phyloP scores from a whole-genome alignment of 2,888 invertebrate species.

The Hyalella azteca region DNA sequence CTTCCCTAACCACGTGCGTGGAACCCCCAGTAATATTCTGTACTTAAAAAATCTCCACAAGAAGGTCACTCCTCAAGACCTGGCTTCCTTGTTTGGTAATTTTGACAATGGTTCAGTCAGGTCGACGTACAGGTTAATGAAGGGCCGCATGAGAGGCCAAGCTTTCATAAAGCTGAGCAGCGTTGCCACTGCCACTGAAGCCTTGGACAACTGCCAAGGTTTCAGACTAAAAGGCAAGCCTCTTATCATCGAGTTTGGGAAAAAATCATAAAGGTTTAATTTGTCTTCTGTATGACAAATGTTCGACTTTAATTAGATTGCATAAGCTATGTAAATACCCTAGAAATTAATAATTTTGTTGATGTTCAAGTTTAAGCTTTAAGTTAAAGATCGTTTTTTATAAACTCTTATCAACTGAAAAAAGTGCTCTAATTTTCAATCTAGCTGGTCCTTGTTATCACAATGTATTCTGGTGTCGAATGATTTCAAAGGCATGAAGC shows the following conservation, averaged over 20 bases:
- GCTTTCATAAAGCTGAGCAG: slow-evolving; percentile 49
- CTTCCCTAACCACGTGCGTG: slow-evolving; percentile 41
- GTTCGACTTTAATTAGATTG: too few relatives aligned
- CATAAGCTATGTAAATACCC: too few relatives aligned
- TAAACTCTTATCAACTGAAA: too few relatives aligned
- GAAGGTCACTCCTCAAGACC: slow-evolving; percentile 33
- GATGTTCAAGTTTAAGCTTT: too few relatives aligned
- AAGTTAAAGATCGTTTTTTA: too few relatives aligned
- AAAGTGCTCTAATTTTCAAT: too few relatives aligned
- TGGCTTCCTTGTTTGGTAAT: slow-evolving; percentile 51
- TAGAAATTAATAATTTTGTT: too few relatives aligned
- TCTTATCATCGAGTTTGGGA: slow-evolving; percentile 48
- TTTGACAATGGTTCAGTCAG: slow-evolving; percentile 45
- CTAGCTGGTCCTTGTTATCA: too few relatives aligned
- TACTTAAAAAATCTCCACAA: slow-evolving; percentile 50
- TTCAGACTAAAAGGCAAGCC: slow-evolving; percentile 48
- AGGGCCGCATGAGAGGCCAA: slow-evolving; percentile 55
- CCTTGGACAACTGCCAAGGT: slow-evolving; percentile 45
- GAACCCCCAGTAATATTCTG: slow-evolving; percentile 44
- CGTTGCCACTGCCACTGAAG: slow-evolving; percentile 37
- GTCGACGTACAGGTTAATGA: slow-evolving; percentile 47
- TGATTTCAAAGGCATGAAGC: too few relatives aligned
- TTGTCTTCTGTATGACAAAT: too few relatives aligned
- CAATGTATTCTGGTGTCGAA: too few relatives aligned
- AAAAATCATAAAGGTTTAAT: too few relatives aligned